Base-by-base conservation (phyloP, 2,113 vertebrate species). In the Alethe castanea region DNA sequence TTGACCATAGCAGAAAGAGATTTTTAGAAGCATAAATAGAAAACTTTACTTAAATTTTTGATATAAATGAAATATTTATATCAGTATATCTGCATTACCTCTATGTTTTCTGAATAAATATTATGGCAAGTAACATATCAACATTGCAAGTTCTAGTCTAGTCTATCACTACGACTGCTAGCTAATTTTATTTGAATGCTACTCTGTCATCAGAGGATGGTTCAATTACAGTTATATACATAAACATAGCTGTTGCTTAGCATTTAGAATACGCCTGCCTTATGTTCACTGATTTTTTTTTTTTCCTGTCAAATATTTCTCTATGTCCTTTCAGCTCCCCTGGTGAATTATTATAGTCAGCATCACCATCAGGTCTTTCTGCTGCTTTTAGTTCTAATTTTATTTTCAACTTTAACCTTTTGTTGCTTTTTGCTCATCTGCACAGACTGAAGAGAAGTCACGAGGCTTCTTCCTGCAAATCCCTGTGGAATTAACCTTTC, bases 181-280 rank as follows among this genome's bases (percentile, higher is more conserved):
- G 92, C 35, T 93, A 90, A 93, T 97, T 95, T 86, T 80, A 73
- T 91, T 90, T 87, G 79, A 96, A 86, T 70, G 54, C 10, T 82
- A 62, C 56, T 80, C 57, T 89, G 66, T 77, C 85, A 95, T 85
- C 85, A 81, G 59, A 86, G 28, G 73, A 59, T 74, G 67, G 71
- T 70, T 96, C 94, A 95, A 52, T 94, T 96, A 91, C 87, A 65
- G 50, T 77, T 77, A 82, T 72, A 90, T 80, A 95, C 62, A 81
- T 85, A 92, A 95, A 92, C 90, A 95, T 57, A 90, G 87, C 67
- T 94, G 81, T 79, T 92, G 84, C 70, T 36, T 88, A 40, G 74
- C 74, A 90, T 82, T 90, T 73, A 88, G 62, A 91, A 82, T 66
- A 91, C 42, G 73, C 67, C 66, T 3, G 29, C 89, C 78, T 95